Evolutionary conservation across 30 jellyfish, hydroid and myxozoan genomes (phyloP).

Genomic region (Hydractinia echinata): DNA sequence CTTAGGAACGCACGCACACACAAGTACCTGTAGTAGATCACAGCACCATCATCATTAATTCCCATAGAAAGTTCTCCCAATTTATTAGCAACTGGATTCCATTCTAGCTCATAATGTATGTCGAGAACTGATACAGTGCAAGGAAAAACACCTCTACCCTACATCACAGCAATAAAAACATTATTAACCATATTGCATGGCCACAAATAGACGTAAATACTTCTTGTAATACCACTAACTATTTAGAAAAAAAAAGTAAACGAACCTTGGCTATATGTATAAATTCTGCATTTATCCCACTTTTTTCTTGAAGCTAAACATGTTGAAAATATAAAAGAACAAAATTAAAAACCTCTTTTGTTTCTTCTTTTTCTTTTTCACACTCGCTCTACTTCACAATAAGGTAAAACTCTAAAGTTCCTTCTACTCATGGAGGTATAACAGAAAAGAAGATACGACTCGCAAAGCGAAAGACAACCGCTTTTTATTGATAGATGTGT

Average conservation of each 20-base stretch:
- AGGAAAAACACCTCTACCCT: slow-evolving; percentile 92
- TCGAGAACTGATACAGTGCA: slow-evolving; percentile 60
- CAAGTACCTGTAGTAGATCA: slow-evolving; percentile 63
- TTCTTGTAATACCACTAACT: background rate
- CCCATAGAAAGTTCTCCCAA: slow-evolving; percentile 66
- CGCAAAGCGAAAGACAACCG: too few relatives aligned
- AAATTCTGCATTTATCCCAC: slow-evolving; percentile 44
- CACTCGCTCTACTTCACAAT: too few relatives aligned
- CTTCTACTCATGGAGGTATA: too few relatives aligned
- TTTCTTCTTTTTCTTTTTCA: too few relatives aligned
- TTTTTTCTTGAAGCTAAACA: slow-evolving; percentile 48
- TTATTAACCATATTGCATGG: background rate
- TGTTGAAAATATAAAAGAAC: too few relatives aligned
- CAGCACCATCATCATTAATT: slow-evolving; percentile 82
- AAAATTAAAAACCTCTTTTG: too few relatives aligned
- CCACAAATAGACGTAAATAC: background rate
- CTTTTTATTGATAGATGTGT: too few relatives aligned
- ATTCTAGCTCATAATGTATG: slow-evolving; percentile 63
- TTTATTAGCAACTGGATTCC: slow-evolving; percentile 67
- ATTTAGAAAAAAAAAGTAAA: background rate
- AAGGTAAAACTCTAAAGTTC: too few relatives aligned
- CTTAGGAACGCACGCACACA: background rate
- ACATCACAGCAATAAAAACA: background rate
- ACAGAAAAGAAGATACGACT: too few relatives aligned
- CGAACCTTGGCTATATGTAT: slow-evolving; percentile 80